Evolutionary conservation across 2,797 vertebrate genomes (phyloP), one percentile per base, ranked within the genome.

Genomic region (Artibeus lituratus): DNA sequence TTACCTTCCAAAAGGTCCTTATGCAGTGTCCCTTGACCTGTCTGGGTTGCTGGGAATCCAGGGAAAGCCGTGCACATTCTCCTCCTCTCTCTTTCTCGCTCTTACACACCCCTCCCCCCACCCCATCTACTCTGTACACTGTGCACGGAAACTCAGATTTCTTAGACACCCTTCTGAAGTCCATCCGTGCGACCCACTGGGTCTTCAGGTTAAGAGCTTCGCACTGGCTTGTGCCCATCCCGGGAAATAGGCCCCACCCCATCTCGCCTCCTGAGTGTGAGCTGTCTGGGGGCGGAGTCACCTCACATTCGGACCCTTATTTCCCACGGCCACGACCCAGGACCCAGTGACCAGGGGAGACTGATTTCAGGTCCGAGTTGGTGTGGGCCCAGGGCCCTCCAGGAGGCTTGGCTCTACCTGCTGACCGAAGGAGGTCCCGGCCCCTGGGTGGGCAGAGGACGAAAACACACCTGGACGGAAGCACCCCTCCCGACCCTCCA

Each of bases 241-340:
- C 32, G 26, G 81, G n/a, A 57, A 44, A 6, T 11, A 21, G 0
- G 37, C 47, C 22, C 49, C 32, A 53, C 5, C 15, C 39, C 37
- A 3, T 29, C 26, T 21, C n/a, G 42, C 21, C 70, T 10, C 16
- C 57, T 10, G 6, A 37, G 29, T 10, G 74, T 55, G 42, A 55
- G 11, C 49, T n/a, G 39, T 24, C 24, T 7, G 42, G 10, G 53
- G 19, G 26, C 19, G 4, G 26, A 51, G 15, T 10, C 35, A 10
- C 16, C 0, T 3, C 32, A 1, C 0, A 0, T 5, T 42, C 72
- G 29, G 2, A 29, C 47, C 88, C 16, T 3, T 5, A 8, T 22
- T 7, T 51, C 44, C 74, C 19, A 21, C 0, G 1, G 73, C 18
- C 67, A 9, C 24, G 32, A 42, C 32, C 32, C 5, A 3, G 53